Percentiles rank a stretch among this genome's conserved stretches.
Evolutionary conservation across 1,140 invertebrate species (phyloP).

Genomic region (Apis florea): DNA sequence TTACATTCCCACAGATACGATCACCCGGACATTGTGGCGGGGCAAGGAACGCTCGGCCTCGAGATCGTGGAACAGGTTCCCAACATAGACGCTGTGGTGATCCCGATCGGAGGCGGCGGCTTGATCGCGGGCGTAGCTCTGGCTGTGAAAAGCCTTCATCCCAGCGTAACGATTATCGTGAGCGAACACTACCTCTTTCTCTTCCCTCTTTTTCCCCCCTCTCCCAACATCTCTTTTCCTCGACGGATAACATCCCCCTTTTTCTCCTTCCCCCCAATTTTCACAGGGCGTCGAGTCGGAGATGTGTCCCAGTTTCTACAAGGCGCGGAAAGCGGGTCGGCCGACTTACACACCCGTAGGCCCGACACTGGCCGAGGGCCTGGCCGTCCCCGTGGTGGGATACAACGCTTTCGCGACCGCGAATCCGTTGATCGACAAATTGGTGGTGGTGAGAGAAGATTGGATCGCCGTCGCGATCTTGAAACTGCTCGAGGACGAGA

Average conservation of each 20-base stretch:
- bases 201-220: not conserved
- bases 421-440: slow-evolving; percentile 88
- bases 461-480: slow-evolving; percentile 95
- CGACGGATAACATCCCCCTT: no score
- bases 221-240: not conserved
- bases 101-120: slow-evolving; percentile 95
- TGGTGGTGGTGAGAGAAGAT: slow-evolving; percentile 91
- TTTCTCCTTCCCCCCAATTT: slow-evolving; percentile 8
- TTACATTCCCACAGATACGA: slow-evolving; percentile 85
- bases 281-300: slow-evolving; percentile 94
- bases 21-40: slow-evolving; percentile 95
- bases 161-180: slow-evolving; percentile 88
- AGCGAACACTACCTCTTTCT: slow-evolving; percentile 67
- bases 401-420: slow-evolving; percentile 93
- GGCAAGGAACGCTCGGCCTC: slow-evolving; percentile 94
- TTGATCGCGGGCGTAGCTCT: slow-evolving; percentile 93
- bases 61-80: slow-evolving; percentile 94
- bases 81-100: slow-evolving; percentile 87
- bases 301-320: slow-evolving; percentile 91
- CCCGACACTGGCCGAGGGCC: slow-evolving; percentile 93
- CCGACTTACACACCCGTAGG: slow-evolving; percentile 86
- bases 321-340: slow-evolving; percentile 86
- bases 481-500: slow-evolving; percentile 92
- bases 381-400: slow-evolving; percentile 94
- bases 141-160: slow-evolving; percentile 92